Evolutionary conservation across 1,140 invertebrate genomes (phyloP), one percentile per base, ranked within the genome.

Genomic region (Macrobrachium rosenbergii): DNA sequence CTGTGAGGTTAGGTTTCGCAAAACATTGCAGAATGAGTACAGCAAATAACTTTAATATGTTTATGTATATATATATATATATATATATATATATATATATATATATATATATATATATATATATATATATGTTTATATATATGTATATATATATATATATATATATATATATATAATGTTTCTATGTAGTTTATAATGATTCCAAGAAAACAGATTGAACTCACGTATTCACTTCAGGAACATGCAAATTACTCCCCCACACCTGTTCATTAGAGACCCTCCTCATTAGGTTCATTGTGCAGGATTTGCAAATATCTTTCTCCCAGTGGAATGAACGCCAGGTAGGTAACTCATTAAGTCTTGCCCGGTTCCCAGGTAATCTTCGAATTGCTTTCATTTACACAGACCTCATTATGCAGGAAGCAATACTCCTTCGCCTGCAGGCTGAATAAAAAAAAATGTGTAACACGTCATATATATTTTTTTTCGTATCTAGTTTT

Each of bases 21-120:
- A n/a, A n/a, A n/a, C n/a, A n/a, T n/a, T n/a, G n/a, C n/a, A n/a
- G n/a, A n/a, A n/a, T n/a, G n/a, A n/a, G n/a, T n/a, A n/a, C n/a
- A n/a, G n/a, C n/a, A n/a, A n/a, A n/a, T n/a, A n/a, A 67, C 23
- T 6, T 23, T n/a, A 6, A 67, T 67, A 67, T 23, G 12, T 67
- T 6, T 67, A 12, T 23, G 12, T 67, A 12, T 67, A 12, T 23
- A 67, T 67, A 67, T 67, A 23, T 23, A 67, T 67, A 67, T 67
- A 67, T 23, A 23, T 67, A 67, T 67, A 67, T 23, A 67, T 67
- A 67, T 67, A 67, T 23, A 67, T 67, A 67, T 67, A 67, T 23
- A 67, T 67, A 67, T 67, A 67, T 23, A 67, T 67, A 67, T 67
- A 67, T 23, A 67, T 67, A 67, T 67, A 67, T 23, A 67, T 67